Evolutionary conservation across 2,113 vertebrate genomes (phyloP).

Genomic region (Orycteropus afer): DNA sequence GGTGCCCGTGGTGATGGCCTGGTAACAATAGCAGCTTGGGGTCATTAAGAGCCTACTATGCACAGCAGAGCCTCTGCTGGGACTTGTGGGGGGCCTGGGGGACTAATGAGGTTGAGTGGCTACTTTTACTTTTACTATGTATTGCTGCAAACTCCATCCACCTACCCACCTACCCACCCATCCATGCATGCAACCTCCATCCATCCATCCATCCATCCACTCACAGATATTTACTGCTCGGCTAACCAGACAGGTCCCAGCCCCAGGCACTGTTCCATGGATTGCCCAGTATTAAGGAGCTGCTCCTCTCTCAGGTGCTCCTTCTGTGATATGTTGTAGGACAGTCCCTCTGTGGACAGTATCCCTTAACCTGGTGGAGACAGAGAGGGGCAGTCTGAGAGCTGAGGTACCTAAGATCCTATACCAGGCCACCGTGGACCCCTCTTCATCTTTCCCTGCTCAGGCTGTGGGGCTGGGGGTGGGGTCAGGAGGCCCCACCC

Average conservation of each 20-base stretch:
- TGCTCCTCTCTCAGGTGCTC: background rate
- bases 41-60: constrained; percentile 57
- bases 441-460: fast-evolving
- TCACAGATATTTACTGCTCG: background rate
- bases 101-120: background rate
- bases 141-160: constrained; percentile 58
- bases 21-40: constrained; percentile 40
- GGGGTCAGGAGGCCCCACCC: background rate
- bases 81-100: background rate
- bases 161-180: background rate
- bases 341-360: background rate
- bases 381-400: background rate
- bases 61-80: background rate
- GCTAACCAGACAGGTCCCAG: constrained; percentile 24
- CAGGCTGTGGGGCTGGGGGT: background rate
- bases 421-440: background rate
- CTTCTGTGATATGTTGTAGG: background rate
- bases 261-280: background rate
- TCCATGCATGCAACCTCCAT: background rate
- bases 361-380: background rate
- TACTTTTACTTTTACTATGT: constrained; percentile 46
- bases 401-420: background rate
- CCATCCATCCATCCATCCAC: background rate
- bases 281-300: background rate
- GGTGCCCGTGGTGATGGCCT: background rate